Evolutionary conservation across 2,797 vertebrate species (phyloP).

Genomic region (Garrulus glandarius): DNA sequence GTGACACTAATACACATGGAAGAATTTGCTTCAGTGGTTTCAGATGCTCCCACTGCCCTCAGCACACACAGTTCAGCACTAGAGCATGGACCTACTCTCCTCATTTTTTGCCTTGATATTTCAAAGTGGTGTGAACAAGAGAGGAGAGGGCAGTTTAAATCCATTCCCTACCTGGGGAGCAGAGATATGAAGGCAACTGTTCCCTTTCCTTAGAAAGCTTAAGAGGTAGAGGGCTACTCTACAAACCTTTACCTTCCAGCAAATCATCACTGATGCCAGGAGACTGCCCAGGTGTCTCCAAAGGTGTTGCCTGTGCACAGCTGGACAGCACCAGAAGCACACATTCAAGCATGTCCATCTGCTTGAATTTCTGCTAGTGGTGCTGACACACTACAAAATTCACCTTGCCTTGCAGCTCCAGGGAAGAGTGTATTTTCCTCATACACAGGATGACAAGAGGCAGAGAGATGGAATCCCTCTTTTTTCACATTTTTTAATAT

Average conservation of each 20-base stretch:
- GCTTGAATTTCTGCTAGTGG: neutral
- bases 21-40: neutral
- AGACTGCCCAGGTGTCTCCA: neutral
- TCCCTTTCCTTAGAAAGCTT: neutral
- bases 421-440: neutral
- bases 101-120: neutral
- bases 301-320: neutral
- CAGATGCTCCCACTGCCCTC: neutral
- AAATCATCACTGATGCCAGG: neutral
- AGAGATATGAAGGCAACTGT: neutral
- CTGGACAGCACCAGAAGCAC: neutral
- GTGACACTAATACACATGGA: fast-evolving
- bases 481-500: neutral
- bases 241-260: neutral
- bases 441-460: neutral
- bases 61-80: neutral
- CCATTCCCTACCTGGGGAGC: neutral
- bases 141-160: neutral
- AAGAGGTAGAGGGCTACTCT: neutral
- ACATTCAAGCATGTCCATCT: neutral
- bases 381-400: neutral
- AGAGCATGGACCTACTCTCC: fast-evolving
- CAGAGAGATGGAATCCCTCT: neutral
- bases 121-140: neutral
- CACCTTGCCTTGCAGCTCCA: neutral